Conservation (phyloP, 2,797 vertebrate species). For the Pangasius sanitwongsei region DNA sequence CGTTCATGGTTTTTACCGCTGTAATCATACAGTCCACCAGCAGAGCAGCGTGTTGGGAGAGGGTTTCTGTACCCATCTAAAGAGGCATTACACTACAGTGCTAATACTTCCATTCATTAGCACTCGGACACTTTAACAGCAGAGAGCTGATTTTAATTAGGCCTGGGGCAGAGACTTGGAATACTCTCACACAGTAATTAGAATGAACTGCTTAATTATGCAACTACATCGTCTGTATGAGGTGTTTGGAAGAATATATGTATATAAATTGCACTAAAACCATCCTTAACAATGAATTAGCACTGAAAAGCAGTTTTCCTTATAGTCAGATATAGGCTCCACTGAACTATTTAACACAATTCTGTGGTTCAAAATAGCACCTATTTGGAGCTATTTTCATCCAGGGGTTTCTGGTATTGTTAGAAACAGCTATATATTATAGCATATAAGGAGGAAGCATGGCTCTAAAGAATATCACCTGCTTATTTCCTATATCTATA, state of each 20-base stretch:
- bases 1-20: background rate
- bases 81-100: background rate
- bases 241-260: background rate
- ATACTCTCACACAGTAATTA: conserved; percentile 35
- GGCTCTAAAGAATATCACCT: background rate
- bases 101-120: conserved; percentile 29
- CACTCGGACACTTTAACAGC: conserved; percentile 24
- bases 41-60: conserved; percentile 5
- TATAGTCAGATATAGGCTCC: background rate
- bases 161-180: conserved; percentile 25
- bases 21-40: background rate
- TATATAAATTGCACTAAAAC: background rate
- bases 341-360: background rate
- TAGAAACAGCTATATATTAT: background rate
- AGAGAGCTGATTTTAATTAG: conserved; percentile 42
- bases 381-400: background rate
- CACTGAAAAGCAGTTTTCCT: background rate
- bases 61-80: background rate
- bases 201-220: conserved; percentile 30
- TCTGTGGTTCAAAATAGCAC: background rate
- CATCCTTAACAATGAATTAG: background rate
- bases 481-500: background rate
- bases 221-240: conserved; percentile 11
- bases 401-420: background rate
- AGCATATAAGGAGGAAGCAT: background rate